Evolutionary conservation across 2,113 vertebrate species (phyloP).

Genomic region (Hiodon alosoides): DNA sequence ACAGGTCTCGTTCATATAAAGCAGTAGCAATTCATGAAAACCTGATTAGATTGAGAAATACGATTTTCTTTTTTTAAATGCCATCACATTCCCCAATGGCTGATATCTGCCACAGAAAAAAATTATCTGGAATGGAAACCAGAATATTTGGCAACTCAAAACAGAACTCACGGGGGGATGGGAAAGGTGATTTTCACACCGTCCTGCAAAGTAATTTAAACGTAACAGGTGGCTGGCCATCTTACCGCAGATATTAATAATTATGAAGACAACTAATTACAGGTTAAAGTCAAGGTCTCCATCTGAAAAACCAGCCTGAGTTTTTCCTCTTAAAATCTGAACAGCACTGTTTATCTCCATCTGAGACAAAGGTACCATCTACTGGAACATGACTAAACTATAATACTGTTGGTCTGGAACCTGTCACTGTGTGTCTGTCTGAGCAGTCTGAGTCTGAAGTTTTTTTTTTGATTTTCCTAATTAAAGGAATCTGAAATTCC

Average conservation of each 20-base stretch:
- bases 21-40: slow-evolving; percentile 18
- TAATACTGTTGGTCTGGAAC: not conserved
- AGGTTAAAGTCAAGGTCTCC: slow-evolving; percentile 10
- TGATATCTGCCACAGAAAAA: not conserved
- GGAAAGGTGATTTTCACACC: not conserved
- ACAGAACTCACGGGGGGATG: not conserved
- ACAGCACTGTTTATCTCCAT: not conserved
- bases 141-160: not conserved
- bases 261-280: slow-evolving; percentile 18
- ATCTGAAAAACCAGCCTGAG: slow-evolving; percentile 16
- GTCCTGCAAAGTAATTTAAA: not conserved
- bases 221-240: slow-evolving; percentile 11
- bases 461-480: too few species aligned
- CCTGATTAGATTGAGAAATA: not conserved
- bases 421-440: not conserved
- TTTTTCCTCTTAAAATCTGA: not conserved
- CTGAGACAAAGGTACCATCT: slow-evolving; percentile 27
- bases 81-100: slow-evolving; percentile 1
- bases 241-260: slow-evolving; percentile 20
- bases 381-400: slow-evolving; percentile 20
- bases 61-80: not conserved
- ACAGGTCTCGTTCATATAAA: slow-evolving; percentile 26
- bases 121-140: not conserved
- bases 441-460: too few species aligned
- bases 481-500: too few species aligned